These are phyloP conservation scores for Quiscalus mexicanus DNA, from an alignment of 2,113 vertebrate species.

Conservation along the genomic window DNA sequence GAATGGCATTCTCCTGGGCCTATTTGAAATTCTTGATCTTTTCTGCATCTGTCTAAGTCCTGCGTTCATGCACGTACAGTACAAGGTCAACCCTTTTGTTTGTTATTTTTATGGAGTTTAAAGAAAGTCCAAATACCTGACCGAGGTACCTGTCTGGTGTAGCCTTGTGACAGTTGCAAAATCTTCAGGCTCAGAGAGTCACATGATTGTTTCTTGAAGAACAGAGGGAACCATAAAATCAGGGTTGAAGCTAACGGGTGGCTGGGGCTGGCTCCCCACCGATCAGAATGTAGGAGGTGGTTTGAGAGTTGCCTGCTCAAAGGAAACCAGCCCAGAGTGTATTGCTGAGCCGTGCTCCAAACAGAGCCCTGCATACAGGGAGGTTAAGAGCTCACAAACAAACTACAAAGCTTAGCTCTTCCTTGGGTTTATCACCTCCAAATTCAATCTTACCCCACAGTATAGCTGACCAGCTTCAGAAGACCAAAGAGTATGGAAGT, in stretches of 20 bases:
- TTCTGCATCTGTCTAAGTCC: slow-evolving; percentile 68
- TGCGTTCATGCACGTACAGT: slow-evolving; percentile 50
- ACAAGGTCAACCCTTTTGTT: slow-evolving; percentile 50
- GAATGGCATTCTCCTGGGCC: slow-evolving; percentile 58
- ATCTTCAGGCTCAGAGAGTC: not conserved
- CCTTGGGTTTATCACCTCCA: not conserved
- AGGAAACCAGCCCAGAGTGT: not conserved
- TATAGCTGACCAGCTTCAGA: not conserved
- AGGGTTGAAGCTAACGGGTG: not conserved
- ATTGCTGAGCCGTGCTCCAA: accelerated
- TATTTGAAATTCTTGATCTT: slow-evolving; percentile 67
- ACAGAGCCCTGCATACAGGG: accelerated
- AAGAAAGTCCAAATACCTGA: slow-evolving; percentile 74
- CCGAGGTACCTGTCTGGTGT: slow-evolving; percentile 63
- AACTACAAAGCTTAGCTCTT: not conserved
- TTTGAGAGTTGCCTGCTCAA: not conserved
- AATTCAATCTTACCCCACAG: not conserved
- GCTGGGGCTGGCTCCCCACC: not conserved
- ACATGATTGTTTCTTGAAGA: slow-evolving; percentile 34
- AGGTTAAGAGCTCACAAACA: not conserved
- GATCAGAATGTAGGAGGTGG: not conserved
- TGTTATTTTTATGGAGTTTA: slow-evolving; percentile 72
- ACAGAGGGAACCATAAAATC: not conserved
- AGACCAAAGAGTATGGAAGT: not conserved
- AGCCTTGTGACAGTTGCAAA: slow-evolving; percentile 67